Conservation (phyloP, 1,140 invertebrate species). For the Planococcus citri region DNA sequence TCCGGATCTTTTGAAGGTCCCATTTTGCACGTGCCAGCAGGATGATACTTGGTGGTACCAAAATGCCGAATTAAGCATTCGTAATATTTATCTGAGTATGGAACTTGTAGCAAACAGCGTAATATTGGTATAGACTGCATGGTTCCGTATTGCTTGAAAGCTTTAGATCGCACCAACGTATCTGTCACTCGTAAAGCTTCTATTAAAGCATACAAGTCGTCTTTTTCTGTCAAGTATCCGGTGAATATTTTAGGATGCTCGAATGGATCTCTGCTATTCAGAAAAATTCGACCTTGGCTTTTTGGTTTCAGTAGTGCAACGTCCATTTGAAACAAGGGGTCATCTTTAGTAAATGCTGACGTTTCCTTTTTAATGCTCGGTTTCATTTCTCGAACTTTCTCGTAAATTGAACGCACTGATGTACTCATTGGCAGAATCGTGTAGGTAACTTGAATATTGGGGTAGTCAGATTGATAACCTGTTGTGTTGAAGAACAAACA, state of each 20-base stretch:
- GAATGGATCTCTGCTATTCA: conserved; percentile 35
- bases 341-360: too few relatives aligned
- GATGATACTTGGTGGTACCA: conserved; percentile 38
- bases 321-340: conserved; percentile 43
- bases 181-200: conserved; percentile 32
- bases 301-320: conserved; percentile 47
- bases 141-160: conserved; percentile 20
- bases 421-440: conserved; percentile 32
- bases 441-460: not conserved
- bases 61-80: conserved; percentile 2
- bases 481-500: conserved; percentile 49
- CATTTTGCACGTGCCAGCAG: conserved; percentile 49
- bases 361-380: too few relatives aligned
- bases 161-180: conserved; percentile 32
- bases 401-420: too few relatives aligned
- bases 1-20: conserved; percentile 39
- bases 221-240: conserved; percentile 33
- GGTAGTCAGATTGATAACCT: not conserved
- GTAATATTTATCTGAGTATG: conserved; percentile 52
- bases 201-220: conserved; percentile 35
- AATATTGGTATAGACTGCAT: conserved; percentile 33
- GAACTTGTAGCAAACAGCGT: conserved; percentile 52
- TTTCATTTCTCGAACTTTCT: not conserved
- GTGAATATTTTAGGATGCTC: conserved; percentile 40
- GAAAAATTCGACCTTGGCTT: conserved; percentile 33